Conservation (phyloP, 2,888 invertebrate species). For the Escarpia spicata region DNA sequence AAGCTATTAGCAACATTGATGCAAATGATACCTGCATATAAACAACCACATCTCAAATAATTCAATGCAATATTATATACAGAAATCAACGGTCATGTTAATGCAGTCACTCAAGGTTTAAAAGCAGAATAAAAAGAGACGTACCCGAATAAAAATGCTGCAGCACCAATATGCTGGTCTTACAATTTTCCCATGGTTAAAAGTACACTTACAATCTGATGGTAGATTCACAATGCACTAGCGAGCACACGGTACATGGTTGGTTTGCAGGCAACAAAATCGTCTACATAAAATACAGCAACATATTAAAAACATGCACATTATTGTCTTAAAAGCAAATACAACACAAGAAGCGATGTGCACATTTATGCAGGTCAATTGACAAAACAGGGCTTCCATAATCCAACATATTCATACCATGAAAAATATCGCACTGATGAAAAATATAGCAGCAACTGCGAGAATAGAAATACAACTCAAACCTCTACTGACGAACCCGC, state of each 20-base stretch:
- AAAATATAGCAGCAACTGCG: conserved; percentile 5
- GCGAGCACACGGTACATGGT: not conserved
- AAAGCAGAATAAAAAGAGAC: not conserved
- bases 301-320: not conserved
- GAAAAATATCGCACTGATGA: not conserved
- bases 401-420: not conserved
- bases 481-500: conserved; percentile 9
- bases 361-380: not conserved
- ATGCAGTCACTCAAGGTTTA: conserved; percentile 9
- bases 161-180: not conserved
- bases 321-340: not conserved
- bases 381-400: not conserved
- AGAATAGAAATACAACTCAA: conserved; percentile 3
- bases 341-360: not conserved
- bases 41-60: not conserved
- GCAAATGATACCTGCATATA: not conserved
- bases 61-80: conserved; percentile 9
- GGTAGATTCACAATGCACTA: not conserved
- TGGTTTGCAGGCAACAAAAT: not conserved
- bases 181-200: not conserved
- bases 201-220: not conserved
- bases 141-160: not conserved
- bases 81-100: not conserved
- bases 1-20: conserved; percentile 6
- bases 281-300: not conserved